Conservation (phyloP, 2,797 vertebrate genomes). For the Prunella strophiata region DNA sequence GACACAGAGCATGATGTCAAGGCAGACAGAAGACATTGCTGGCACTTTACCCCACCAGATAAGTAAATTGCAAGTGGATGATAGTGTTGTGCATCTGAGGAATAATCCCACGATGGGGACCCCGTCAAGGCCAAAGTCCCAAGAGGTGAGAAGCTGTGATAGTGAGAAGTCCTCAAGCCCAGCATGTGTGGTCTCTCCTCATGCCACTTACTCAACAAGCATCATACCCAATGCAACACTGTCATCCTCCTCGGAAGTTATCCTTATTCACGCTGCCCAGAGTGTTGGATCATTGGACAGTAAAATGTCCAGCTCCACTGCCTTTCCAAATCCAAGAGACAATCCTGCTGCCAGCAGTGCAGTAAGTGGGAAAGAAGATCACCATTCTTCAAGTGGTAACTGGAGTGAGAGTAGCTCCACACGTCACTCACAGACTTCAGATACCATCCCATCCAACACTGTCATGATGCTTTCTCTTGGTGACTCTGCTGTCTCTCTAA, state of each 20-base stretch:
- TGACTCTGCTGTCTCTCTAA: conserved; percentile 76
- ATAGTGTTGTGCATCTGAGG: conserved; percentile 82
- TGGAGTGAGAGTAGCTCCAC: conserved; percentile 73
- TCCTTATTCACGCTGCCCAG: conserved; percentile 82
- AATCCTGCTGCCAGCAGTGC: conserved; percentile 62
- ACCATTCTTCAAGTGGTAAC: conserved; percentile 55
- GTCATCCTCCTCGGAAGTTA: conserved; percentile 87
- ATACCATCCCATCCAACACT: conserved; percentile 62
- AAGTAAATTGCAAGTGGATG: conserved; percentile 81
- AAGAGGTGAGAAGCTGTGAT: conserved; percentile 83
- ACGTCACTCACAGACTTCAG: conserved; percentile 65
- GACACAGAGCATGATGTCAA: conserved; percentile 76
- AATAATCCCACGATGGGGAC: conserved; percentile 72
- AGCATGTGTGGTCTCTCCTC: conserved; percentile 89
- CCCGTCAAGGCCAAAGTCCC: conserved; percentile 84
- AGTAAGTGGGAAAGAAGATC: conserved; percentile 63
- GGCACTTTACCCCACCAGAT: conserved; percentile 74
- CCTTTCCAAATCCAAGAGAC: conserved; percentile 76
- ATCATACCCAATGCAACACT: conserved; percentile 92
- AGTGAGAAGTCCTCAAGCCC: conserved; percentile 77
- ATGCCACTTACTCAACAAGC: conserved; percentile 88
- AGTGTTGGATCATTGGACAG: conserved; percentile 64
- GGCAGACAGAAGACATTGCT: conserved; percentile 76
- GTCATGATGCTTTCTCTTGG: conserved; percentile 72
- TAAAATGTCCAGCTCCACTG: conserved; percentile 59